Evolutionary conservation across 2,888 invertebrate species (phyloP).

Genomic region (Abscondita cerata): DNA sequence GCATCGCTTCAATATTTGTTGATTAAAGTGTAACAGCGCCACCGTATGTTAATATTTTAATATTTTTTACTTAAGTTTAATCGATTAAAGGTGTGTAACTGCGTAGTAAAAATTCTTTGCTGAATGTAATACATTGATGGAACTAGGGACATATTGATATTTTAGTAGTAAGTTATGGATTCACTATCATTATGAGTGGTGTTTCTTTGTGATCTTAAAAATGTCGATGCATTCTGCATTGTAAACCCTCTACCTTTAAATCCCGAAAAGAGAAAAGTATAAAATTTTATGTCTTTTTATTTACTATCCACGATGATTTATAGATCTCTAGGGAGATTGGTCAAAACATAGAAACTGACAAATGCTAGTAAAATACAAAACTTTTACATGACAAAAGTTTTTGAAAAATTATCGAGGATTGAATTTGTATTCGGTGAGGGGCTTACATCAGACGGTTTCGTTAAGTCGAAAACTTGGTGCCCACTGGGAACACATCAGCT

Average conservation of each 20-base stretch:
- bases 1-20: neutral
- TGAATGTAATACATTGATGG: too few species aligned
- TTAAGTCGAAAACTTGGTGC: slow-evolving; percentile 53
- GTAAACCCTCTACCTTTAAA: slow-evolving; percentile 3
- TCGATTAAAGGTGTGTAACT: too few species aligned
- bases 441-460: slow-evolving; percentile 46
- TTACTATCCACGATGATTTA: slow-evolving; percentile 51
- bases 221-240: neutral
- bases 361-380: slow-evolving; percentile 54
- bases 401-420: slow-evolving; percentile 57
- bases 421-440: slow-evolving; percentile 50
- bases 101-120: too few species aligned
- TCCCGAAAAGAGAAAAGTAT: slow-evolving; percentile 14
- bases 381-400: slow-evolving; percentile 55
- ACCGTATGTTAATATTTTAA: neutral
- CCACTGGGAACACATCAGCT: slow-evolving; percentile 54
- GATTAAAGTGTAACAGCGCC: slow-evolving; percentile 7
- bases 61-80: neutral
- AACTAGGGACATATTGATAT: too few species aligned
- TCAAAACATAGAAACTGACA: slow-evolving; percentile 57
- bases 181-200: too few species aligned
- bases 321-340: slow-evolving; percentile 50
- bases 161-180: too few species aligned
- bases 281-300: slow-evolving; percentile 27
- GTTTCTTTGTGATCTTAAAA: too few species aligned